Percentiles rank a stretch among this genome's conserved stretches.
Evolutionary conservation across 2,888 invertebrate species (phyloP).

Genomic region (Chloroclystis v-ata): DNA sequence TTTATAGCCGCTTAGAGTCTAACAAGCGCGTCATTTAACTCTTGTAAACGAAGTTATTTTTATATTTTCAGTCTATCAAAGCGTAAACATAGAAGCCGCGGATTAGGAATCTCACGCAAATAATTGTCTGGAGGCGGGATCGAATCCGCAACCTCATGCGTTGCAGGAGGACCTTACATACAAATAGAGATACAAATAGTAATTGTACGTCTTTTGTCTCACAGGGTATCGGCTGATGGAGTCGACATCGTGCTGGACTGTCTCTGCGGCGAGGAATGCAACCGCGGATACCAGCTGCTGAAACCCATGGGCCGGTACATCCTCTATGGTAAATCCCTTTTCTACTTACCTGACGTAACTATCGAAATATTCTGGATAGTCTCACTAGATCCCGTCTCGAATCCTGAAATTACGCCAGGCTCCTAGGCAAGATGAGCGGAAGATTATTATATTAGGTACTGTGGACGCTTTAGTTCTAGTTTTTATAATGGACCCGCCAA

Average conservation of each 20-base stretch:
- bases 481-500: too few species aligned
- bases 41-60: slow-evolving; percentile 76
- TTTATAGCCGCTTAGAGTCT: slow-evolving; percentile 71
- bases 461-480: too few species aligned
- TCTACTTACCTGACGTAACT: too few species aligned
- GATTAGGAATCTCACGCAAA: too few species aligned
- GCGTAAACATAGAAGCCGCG: slow-evolving; percentile 63
- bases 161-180: too few species aligned
- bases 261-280: slow-evolving; percentile 92
- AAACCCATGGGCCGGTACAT: slow-evolving; percentile 94
- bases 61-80: slow-evolving; percentile 67
- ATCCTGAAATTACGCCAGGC: too few species aligned
- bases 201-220: slow-evolving; percentile 15
- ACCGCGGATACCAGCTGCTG: slow-evolving; percentile 87
- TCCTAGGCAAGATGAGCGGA: too few species aligned
- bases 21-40: slow-evolving; percentile 71
- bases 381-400: too few species aligned
- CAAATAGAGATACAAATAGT: slow-evolving; percentile 62
- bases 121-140: too few species aligned
- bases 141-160: too few species aligned
- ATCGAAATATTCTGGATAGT: too few species aligned
- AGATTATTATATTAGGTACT: too few species aligned
- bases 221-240: slow-evolving; percentile 84
- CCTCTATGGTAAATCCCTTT: slow-evolving; percentile 85
- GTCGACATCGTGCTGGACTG: slow-evolving; percentile 93